Conservation (phyloP, 1,140 invertebrate species). For the Zaprionus davidi region DNA sequence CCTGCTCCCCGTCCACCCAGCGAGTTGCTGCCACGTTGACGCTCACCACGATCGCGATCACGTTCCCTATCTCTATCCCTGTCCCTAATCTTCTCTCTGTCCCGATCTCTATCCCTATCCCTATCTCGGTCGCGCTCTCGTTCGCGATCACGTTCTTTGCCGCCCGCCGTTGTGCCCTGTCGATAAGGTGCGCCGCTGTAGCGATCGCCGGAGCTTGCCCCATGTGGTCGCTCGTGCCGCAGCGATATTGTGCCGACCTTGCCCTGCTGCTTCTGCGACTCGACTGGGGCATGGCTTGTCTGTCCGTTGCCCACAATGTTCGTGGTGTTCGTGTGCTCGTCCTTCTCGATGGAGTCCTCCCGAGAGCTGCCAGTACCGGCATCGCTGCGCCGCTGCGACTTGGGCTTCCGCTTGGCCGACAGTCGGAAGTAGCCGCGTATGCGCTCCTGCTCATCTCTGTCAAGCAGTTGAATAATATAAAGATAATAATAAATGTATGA, state of each 20-base stretch:
- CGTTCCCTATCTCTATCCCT: slow-evolving; percentile 17
- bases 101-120: slow-evolving; percentile 28
- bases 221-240: slow-evolving; percentile 45
- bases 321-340: slow-evolving; percentile 67
- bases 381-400: slow-evolving; percentile 62
- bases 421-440: slow-evolving; percentile 88
- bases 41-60: slow-evolving; percentile 25
- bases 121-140: slow-evolving; percentile 24
- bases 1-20: slow-evolving; percentile 54
- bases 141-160: slow-evolving; percentile 41
- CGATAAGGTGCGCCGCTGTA: slow-evolving; percentile 60
- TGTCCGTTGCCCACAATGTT: slow-evolving; percentile 35
- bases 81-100: slow-evolving; percentile 10
- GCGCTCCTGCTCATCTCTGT: slow-evolving; percentile 86
- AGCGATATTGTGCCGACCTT: slow-evolving; percentile 7
- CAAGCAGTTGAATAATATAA: background rate
- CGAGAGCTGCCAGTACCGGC: slow-evolving; percentile 43
- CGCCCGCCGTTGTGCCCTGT: slow-evolving; percentile 27
- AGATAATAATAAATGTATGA: no score
- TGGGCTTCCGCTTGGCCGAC: slow-evolving; percentile 68
- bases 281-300: background rate
- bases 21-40: slow-evolving; percentile 14
- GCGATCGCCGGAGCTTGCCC: slow-evolving; percentile 25
- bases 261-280: slow-evolving; percentile 10
- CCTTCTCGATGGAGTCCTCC: slow-evolving; percentile 78